Evolutionary conservation across 2,113 vertebrate genomes (phyloP).

Genomic region (Nerophis ophidion): DNA sequence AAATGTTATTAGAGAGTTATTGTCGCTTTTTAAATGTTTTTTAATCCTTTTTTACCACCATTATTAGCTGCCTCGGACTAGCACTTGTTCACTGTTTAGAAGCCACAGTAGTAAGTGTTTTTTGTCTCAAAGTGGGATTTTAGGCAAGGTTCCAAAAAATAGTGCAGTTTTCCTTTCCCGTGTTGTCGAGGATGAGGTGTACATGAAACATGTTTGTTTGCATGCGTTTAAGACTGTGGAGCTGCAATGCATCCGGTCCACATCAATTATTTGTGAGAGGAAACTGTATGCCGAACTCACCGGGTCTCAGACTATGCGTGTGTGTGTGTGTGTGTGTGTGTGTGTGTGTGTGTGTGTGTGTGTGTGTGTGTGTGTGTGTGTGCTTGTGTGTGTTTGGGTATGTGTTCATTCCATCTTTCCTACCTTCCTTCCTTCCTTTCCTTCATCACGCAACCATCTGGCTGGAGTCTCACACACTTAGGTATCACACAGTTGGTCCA

Average conservation of each 20-base stretch:
- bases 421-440: background rate
- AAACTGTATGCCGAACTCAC: conserved; percentile 40
- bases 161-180: too few relatives aligned
- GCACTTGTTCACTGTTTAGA: too few relatives aligned
- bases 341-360: conserved; percentile 29
- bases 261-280: conserved; percentile 64
- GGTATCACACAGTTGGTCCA: conserved; percentile 46
- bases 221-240: conserved; percentile 28
- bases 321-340: conserved; percentile 26
- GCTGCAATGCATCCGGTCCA: conserved; percentile 54
- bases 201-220: conserved; percentile 20
- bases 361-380: too few relatives aligned
- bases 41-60: too few relatives aligned
- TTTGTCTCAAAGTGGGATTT: too few relatives aligned
- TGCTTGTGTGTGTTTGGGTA: too few relatives aligned
- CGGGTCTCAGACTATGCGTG: conserved; percentile 20
- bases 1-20: too few relatives aligned
- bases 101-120: too few relatives aligned
- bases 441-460: conserved; percentile 58
- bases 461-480: conserved; percentile 53
- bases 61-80: too few relatives aligned
- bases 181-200: conserved; percentile 5
- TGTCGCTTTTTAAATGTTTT: too few relatives aligned
- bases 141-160: too few relatives aligned
- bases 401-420: too few relatives aligned